Evolutionary conservation across 2,888 invertebrate genomes (phyloP).

Genomic region (Oscheius sp.): DNA sequence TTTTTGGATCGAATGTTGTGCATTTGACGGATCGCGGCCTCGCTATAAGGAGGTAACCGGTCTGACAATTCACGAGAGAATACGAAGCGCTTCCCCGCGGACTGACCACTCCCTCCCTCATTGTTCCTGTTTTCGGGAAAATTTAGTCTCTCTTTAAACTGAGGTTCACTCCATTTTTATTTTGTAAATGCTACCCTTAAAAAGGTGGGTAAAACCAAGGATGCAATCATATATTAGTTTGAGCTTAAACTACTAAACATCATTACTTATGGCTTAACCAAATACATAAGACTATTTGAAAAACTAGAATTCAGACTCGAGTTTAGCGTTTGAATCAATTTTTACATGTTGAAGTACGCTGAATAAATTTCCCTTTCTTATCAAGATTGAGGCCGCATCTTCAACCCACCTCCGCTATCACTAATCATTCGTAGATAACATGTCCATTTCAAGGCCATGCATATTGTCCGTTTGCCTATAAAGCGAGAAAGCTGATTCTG

Average conservation of each 20-base stretch:
- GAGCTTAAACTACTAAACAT: no score
- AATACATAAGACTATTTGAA: background rate
- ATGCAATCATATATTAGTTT: no score
- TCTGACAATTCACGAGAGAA: constrained; percentile 14
- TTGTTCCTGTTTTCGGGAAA: background rate
- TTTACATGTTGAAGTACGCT: no score
- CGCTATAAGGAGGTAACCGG: constrained; percentile 28
- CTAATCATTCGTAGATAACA: constrained; percentile 22
- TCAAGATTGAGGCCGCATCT: background rate
- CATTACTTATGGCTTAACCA: no score
- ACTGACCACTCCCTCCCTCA: background rate
- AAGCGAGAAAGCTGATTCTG: no score
- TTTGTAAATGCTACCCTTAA: no score
- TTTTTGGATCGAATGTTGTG: background rate
- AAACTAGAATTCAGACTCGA: background rate
- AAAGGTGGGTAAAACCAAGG: no score
- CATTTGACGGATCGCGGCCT: constrained; percentile 6
- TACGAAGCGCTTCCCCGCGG: background rate
- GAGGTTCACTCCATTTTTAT: no score
- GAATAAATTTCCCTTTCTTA: background rate
- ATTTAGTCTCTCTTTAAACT: no score
- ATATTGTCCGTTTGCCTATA: constrained; percentile 1
- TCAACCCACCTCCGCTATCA: constrained; percentile 24
- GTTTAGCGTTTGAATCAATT: background rate
- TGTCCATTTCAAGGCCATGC: constrained; percentile 23